Evolutionary conservation across 2,113 vertebrate species (phyloP), one percentile per base, ranked within the genome.

Genomic region (Tringa solitaria): DNA sequence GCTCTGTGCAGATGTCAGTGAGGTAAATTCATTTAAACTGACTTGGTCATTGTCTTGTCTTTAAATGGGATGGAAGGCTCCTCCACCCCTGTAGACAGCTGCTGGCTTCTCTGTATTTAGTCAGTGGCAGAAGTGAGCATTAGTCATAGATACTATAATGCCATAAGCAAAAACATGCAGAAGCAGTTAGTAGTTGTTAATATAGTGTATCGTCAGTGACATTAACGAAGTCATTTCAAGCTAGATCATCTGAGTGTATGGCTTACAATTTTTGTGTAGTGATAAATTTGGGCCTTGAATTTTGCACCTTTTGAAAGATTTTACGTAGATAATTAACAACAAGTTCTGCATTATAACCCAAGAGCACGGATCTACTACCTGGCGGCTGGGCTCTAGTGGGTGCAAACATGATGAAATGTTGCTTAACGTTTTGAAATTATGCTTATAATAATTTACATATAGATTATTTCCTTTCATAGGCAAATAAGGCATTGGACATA

Each of bases 371-470:
- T 33, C 69, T 90, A 22, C 32, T 87, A 0, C 8, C 7, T 10
- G 7, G 15, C 3, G 5, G 4, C 22, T 79, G 43, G 2, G 0
- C 48, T 84, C 22, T 6, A 4, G 9, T 60, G 1, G 0, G 27
- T 39, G 28, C 11, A 67, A 65, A 70, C 33, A n/a, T 4, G 14
- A 46, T 74, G 23, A 75, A 75, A 2, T 5, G 9, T 53, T 87
- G 43, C 6, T 53, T 82, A 33, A 61, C 59, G 84, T 59, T 24
- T 33, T 45, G 7, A 35, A 27, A 68, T 84, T 26, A 13, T 35
- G 17, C 32, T 26, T 41, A 5, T 17, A 54, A 14, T 74, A 45
- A 46, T 96, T 80, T 73, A 26, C 30, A 17, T 59, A 3, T 4
- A 45, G 30, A 16, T 73, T 10, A 54, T 75, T 78, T 72, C 8